These are phyloP conservation scores for Hephaestus fuliginosus DNA, from an alignment of 2,797 vertebrate genomes.

Conservation along the genomic window DNA sequence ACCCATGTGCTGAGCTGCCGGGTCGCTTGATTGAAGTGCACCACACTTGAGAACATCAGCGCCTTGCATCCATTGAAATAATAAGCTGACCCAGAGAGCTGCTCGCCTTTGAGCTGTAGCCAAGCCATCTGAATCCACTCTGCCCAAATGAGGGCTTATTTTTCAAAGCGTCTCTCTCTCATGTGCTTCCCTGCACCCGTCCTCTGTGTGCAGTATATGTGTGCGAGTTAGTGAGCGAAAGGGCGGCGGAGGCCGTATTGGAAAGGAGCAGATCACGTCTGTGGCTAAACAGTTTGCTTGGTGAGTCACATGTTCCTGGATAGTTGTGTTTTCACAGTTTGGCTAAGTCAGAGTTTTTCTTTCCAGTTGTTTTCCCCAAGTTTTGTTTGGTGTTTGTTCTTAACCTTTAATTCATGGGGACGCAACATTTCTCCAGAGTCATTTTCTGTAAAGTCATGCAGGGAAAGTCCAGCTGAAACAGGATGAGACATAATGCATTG, in stretches of 20 bases:
- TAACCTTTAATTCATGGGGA: constrained; percentile 52
- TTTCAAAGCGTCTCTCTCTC: constrained; percentile 86
- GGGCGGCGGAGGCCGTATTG: constrained; percentile 53
- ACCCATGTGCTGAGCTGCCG: constrained; percentile 75
- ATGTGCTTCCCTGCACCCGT: constrained; percentile 76
- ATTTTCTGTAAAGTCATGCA: constrained; percentile 1
- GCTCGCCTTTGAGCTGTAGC: constrained; percentile 85
- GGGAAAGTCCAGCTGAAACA: constrained; percentile 22
- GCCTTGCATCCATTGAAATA: constrained; percentile 86
- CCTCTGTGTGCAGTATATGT: constrained; percentile 60
- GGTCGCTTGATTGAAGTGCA: constrained; percentile 82
- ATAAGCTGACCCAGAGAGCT: constrained; percentile 86
- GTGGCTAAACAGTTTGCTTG: constrained; percentile 73
- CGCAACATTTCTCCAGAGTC: constrained; percentile 29
- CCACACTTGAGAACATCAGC: constrained; percentile 86
- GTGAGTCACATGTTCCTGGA: constrained; percentile 81
- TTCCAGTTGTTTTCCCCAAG: constrained; percentile 45
- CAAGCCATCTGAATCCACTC: constrained; percentile 91
- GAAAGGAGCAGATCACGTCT: constrained; percentile 73
- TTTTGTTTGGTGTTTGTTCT: constrained; percentile 62
- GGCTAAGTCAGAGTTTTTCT: constrained; percentile 51
- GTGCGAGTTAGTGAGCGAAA: constrained; percentile 56
- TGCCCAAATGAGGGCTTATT: constrained; percentile 88
- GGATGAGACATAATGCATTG: constrained; percentile 1
- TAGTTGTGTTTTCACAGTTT: constrained; percentile 65